Evolutionary conservation across 2,888 invertebrate genomes (phyloP).

Genomic region (Kryphioiulus occultus): DNA sequence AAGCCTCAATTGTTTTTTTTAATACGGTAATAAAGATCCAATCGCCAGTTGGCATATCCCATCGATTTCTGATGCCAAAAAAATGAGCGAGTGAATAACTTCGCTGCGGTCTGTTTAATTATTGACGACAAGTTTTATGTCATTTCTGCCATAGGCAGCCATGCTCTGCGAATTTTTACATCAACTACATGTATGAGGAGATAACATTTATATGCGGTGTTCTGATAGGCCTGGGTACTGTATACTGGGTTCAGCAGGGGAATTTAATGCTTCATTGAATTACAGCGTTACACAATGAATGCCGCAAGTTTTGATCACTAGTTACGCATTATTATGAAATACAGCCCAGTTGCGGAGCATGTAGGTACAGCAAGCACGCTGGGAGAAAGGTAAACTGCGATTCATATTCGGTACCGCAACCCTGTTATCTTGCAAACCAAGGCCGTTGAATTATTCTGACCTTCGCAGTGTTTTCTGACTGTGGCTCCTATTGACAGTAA

Average conservation of each 20-base stretch:
- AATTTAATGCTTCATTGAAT: background rate
- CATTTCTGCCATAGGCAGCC: background rate
- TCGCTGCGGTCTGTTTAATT: slow-evolving; percentile 13
- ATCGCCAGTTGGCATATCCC: slow-evolving; percentile 29
- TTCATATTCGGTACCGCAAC: background rate
- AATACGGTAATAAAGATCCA: background rate
- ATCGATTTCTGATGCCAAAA: slow-evolving; percentile 24
- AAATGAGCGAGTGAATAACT: slow-evolving; percentile 35
- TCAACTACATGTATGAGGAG: no score
- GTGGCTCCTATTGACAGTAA: background rate
- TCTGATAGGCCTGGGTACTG: background rate
- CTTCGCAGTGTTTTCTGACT: background rate
- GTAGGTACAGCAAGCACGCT: background rate
- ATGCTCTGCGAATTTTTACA: background rate
- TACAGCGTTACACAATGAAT: background rate
- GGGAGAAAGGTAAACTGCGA: background rate
- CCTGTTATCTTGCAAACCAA: slow-evolving; percentile 15
- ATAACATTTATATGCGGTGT: no score
- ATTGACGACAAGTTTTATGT: background rate
- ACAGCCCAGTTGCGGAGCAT: background rate
- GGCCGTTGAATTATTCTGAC: background rate
- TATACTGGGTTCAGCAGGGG: background rate
- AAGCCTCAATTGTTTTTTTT: background rate
- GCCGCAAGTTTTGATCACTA: background rate
- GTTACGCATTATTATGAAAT: background rate